phyloP scores from a whole-genome alignment of 2,113 vertebrate species.

The Prietella phreatophila region DNA sequence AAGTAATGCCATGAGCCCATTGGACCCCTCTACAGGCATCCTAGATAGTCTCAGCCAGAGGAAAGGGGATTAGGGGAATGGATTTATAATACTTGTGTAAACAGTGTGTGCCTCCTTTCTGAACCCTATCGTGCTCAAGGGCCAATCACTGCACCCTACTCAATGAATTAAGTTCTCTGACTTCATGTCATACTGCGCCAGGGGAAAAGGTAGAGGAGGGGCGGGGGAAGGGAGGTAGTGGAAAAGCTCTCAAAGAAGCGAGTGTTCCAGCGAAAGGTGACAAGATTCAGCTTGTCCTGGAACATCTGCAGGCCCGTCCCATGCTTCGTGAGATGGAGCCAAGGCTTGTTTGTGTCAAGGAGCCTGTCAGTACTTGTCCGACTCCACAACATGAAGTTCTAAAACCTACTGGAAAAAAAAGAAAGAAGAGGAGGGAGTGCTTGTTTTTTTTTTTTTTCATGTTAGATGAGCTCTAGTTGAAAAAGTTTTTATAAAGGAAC shows the following conservation, averaged over 20 bases:
- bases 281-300: slow-evolving; percentile 90
- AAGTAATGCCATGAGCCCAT: neutral
- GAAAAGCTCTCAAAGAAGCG: slow-evolving; percentile 79
- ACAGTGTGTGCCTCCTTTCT: slow-evolving; percentile 69
- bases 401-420: slow-evolving; percentile 66
- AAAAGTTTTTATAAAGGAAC: slow-evolving; percentile 47
- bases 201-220: slow-evolving; percentile 72
- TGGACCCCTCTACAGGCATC: slow-evolving; percentile 10
- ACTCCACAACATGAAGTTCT: slow-evolving; percentile 74
- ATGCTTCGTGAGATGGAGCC: slow-evolving; percentile 87
- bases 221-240: slow-evolving; percentile 70
- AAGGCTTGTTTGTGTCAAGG: slow-evolving; percentile 92
- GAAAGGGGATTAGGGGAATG: slow-evolving; percentile 72
- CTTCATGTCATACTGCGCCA: slow-evolving; percentile 77
- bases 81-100: slow-evolving; percentile 75
- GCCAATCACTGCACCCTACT: slow-evolving; percentile 64
- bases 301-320: slow-evolving; percentile 94
- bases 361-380: slow-evolving; percentile 86
- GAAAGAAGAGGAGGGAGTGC: slow-evolving; percentile 54
- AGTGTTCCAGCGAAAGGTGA: slow-evolving; percentile 86
- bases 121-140: slow-evolving; percentile 67
- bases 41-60: slow-evolving; percentile 30
- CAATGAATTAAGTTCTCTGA: slow-evolving; percentile 67
- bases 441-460: slow-evolving; percentile 50
- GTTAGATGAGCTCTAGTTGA: slow-evolving; percentile 54